Evolutionary conservation across 1,140 invertebrate species (phyloP).

Genomic region (Macrobrachium nipponense): DNA sequence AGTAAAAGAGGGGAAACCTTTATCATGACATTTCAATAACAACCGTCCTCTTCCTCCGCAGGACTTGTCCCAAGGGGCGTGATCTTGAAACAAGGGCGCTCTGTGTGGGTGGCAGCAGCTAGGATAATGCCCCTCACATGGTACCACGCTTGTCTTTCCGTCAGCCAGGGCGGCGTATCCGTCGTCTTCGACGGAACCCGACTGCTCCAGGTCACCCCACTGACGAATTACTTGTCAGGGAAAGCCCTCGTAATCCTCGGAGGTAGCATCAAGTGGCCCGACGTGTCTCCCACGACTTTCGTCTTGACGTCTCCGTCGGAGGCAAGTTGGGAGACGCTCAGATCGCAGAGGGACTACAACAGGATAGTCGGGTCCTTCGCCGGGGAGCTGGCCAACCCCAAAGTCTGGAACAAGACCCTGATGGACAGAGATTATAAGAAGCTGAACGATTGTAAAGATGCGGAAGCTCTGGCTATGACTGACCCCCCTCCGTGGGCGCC

Average conservation of each 20-base stretch:
- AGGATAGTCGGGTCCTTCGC: conserved; percentile 28
- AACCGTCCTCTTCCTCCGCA: neutral
- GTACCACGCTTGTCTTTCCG: conserved; percentile 41
- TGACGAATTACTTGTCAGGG: conserved; percentile 13
- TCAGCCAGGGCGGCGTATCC: conserved; percentile 4
- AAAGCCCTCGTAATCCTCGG: conserved; percentile 22
- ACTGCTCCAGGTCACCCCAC: conserved; percentile 24
- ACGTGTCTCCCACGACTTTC: conserved; percentile 29
- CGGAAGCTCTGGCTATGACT: neutral
- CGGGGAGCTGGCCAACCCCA: conserved; percentile 28
- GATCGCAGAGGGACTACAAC: neutral
- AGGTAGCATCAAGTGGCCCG: conserved; percentile 31
- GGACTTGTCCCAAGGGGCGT: conserved; percentile 47
- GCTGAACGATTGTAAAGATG: neutral
- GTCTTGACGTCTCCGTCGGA: conserved; percentile 13
- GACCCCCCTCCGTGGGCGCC: neutral
- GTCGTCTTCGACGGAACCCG: conserved; percentile 21
- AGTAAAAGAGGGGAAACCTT: too few species aligned
- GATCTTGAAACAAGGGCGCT: conserved; percentile 38
- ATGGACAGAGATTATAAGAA: neutral
- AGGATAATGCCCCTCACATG: conserved; percentile 36
- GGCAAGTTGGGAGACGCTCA: conserved; percentile 19
- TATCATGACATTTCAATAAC: too few species aligned
- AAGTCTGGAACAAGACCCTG: conserved; percentile 25
- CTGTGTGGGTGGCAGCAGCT: conserved; percentile 31